Percentiles rank a stretch among this genome's conserved stretches.
phyloP scores from a whole-genome alignment of 2,113 vertebrate genomes.

The Catharus bicknelli region DNA sequence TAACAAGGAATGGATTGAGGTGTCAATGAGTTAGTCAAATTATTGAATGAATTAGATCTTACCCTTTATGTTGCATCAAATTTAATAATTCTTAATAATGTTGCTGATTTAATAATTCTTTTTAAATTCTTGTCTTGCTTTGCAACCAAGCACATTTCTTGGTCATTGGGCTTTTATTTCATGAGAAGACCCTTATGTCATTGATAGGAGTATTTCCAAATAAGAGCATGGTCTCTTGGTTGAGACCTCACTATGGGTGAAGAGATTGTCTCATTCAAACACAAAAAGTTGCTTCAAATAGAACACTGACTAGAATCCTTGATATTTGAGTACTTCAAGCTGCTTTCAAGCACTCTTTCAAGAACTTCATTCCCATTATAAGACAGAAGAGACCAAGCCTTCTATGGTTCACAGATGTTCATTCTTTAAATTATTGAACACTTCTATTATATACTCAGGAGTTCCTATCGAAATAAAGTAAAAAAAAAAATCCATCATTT shows the following conservation, averaged over 20 bases:
- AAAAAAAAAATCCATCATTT: neutral
- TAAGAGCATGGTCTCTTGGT: neutral
- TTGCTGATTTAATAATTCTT: neutral
- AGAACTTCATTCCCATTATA: neutral
- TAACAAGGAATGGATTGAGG: neutral
- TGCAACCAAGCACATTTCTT: neutral
- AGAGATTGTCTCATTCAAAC: neutral
- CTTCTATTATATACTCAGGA: neutral
- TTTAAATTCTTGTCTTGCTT: neutral
- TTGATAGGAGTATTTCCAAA: neutral
- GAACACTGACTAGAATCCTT: neutral
- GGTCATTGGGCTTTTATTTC: neutral
- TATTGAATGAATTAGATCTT: neutral
- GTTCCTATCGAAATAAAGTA: neutral
- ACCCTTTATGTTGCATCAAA: neutral
- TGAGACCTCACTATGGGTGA: neutral
- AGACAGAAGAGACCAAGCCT: neutral
- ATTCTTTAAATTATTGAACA: neutral
- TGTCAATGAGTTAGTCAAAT: neutral
- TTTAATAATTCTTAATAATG: neutral
- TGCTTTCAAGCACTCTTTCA: neutral
- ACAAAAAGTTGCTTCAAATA: neutral
- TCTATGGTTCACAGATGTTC: neutral
- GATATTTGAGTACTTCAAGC: neutral
- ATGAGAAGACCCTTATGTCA: neutral